Base-by-base conservation (phyloP, 2,113 vertebrate genomes). In the Corvus cornix region DNA sequence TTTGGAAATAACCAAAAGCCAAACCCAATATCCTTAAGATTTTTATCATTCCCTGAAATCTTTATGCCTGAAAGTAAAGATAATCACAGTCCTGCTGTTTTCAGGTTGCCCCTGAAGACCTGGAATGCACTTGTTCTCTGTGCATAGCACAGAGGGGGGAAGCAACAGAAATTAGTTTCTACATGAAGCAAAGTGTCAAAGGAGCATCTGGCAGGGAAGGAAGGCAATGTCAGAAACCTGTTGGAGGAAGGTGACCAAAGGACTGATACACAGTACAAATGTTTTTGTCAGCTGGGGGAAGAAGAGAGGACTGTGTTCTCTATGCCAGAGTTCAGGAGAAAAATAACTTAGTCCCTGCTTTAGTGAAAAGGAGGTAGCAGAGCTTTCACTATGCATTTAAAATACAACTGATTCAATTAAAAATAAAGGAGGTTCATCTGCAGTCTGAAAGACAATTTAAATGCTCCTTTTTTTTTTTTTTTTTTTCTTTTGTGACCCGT, bases 91-190 rank as follows among this genome's bases (percentile, higher is more conserved):
- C 3, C 3, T 70, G 51, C 31, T 53, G n/a, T 52, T 82, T 85
- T 31, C 62, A 53, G 56, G 20, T 69, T 55, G 39, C 21, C 22
- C n/a, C n/a, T 56, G 75, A 76, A 77, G 73, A 49, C 16, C 49
- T n/a, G 0, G 1, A 62, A 26, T 1, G 1, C 7, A 5, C 17
- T 27, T 10, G 0, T 69, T 60, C 20, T 53, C 31, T 27, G 20
- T n/a, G 55, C 35, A 6, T 13, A 39, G 72, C 24, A 31, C 18
- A 70, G 63, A 30, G 33, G 13, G 22, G 52, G 30, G 52, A 69
- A 73, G 23, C 2, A 4, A n/a, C 24, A 59, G 68, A 87, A 74
- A 59, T 8, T 9, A 41, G 14, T 39, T 28, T 41, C 39, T 30
- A 11, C 6, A 3, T 17, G 52, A 85, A 80, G 48, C 44, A 13